phyloP scores from a whole-genome alignment of 2,797 vertebrate species.

The Rhadinocentrus ornatus region DNA sequence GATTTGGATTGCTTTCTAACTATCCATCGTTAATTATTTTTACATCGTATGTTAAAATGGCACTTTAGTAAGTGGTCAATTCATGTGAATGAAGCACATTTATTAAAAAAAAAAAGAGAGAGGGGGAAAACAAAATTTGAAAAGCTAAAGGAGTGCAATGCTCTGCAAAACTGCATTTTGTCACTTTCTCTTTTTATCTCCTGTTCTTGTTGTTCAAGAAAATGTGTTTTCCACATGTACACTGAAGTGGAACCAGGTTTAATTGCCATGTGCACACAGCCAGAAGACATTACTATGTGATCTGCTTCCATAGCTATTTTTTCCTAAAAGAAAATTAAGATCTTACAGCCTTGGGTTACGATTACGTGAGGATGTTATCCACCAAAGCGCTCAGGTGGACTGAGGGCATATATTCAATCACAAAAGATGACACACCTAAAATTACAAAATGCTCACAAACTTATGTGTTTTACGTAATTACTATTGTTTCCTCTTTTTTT shows the following conservation, averaged over 20 bases:
- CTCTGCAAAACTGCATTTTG: constrained; percentile 51
- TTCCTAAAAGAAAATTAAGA: constrained; percentile 49
- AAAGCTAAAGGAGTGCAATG: constrained; percentile 4
- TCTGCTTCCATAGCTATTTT: constrained; percentile 53
- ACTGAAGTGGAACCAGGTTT: constrained; percentile 76
- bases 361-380: constrained; percentile 65
- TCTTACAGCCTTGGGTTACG: constrained; percentile 50
- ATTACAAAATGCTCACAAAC: constrained; percentile 13
- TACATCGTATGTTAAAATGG: neutral
- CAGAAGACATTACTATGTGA: constrained; percentile 69
- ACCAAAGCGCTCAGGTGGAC: constrained; percentile 38
- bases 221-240: constrained; percentile 80
- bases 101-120: neutral
- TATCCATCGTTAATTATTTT: neutral
- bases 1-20: neutral
- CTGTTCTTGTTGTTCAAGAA: constrained; percentile 67
- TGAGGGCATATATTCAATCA: constrained; percentile 35
- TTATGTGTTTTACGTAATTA: constrained; percentile 13
- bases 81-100: neutral
- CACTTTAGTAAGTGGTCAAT: neutral
- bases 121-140: neutral
- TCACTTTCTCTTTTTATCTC: constrained; percentile 56
- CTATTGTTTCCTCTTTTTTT: neutral
- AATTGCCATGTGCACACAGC: constrained; percentile 72
- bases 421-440: constrained; percentile 44